Evolutionary conservation across 2,797 vertebrate species (phyloP), one percentile per base, ranked within the genome.

Genomic region (Psittacula derbiana): DNA sequence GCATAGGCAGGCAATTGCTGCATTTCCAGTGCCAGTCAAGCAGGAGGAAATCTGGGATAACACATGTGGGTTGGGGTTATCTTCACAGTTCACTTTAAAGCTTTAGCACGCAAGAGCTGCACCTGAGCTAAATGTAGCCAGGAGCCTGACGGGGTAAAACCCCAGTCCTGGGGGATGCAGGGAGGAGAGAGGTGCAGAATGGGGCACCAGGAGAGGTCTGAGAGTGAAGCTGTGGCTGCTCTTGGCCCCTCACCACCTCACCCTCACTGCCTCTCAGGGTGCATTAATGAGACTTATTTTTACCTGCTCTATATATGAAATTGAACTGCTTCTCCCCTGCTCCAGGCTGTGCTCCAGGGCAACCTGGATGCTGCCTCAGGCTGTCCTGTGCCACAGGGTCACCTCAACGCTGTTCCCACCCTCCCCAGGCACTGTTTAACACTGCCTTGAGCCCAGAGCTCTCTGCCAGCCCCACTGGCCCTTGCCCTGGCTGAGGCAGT

Each of bases 201-300:
- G 0, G 0, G 1, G 53, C 41, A 23, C 58, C 12, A 27, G 49
- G 38, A 72, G 31, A 75, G 10, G 12, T 25, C 64, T 24, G 46
- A 49, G 30, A 14, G n/a, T 0, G 2, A 71, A 52, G 28, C 47
- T 0, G 0, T 0, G 2, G 33, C 31, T 41, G 28, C 47, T 58
- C 57, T 25, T 1, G 1, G 33, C 24, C n/a, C 38, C 28, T 50
- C 12, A 0, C 21, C 21, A 12, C 16, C 14, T 7, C 2, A 4
- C 12, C 69, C 58, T 60, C 4, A 0, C 8, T 0, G 17, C 14
- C 41, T 53, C 67, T 86, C 46, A 50, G 41, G 41, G 47, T 23
- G 12, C 4, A 10, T 44, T 49, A 12, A 36, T 1, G 3, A 53
- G 20, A 14, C 11, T 85, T 73, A 53, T 61, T 80, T 92, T 73